These are phyloP conservation scores for Rhopalosiphum nymphaeae DNA, from an alignment of 2,888 invertebrate species.

Conservation along the genomic window DNA sequence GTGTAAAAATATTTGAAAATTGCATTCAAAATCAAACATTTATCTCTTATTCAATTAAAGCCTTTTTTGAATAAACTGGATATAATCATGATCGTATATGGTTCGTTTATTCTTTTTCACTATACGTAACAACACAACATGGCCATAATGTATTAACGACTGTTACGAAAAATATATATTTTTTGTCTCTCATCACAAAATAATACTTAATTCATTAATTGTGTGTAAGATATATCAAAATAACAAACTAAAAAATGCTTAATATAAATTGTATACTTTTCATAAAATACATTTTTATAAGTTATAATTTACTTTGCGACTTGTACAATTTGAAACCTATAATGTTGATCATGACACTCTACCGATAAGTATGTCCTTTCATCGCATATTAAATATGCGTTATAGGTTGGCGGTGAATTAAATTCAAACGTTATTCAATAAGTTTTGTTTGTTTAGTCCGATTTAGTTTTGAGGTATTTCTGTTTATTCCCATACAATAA, in stretches of 20 bases:
- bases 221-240: background rate
- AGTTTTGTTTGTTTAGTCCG: background rate
- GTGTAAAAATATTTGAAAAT: no score
- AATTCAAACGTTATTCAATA: background rate
- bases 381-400: background rate
- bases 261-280: background rate
- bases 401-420: background rate
- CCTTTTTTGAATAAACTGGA: background rate
- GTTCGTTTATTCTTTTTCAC: background rate
- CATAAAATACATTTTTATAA: background rate
- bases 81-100: background rate
- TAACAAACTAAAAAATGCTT: background rate
- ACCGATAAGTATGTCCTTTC: background rate
- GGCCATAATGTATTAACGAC: background rate
- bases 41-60: background rate
- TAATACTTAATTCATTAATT: background rate
- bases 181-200: background rate
- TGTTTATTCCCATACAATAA: background rate
- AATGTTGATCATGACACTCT: background rate
- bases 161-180: background rate
- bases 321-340: background rate
- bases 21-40: background rate
- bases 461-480: background rate
- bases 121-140: background rate
- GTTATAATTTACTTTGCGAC: background rate